A percentile compares a stretch with the other conserved stretches of the same genome.
phyloP scores from a whole-genome alignment of 2,113 vertebrate species.

The Centropus bengalensis region DNA sequence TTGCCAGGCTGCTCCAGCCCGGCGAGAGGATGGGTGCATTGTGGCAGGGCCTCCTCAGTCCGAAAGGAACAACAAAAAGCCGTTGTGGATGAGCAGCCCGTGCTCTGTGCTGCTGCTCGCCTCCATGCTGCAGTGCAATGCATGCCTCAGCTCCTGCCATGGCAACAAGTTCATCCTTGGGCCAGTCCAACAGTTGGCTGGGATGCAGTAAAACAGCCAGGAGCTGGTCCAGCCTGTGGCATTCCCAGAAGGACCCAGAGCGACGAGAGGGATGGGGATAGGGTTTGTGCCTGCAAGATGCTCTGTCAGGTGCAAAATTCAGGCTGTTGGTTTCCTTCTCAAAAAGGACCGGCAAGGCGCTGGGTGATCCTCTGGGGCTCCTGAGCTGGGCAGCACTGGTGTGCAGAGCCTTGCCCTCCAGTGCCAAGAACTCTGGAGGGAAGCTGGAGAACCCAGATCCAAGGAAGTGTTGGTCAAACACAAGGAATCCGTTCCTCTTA shows the following conservation, averaged over 20 bases:
- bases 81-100: not conserved
- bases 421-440: not conserved
- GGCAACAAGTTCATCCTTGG: conserved; percentile 67
- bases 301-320: not conserved
- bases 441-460: not conserved
- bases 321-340: not conserved
- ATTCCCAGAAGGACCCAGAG: not conserved
- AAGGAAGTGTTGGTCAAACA: not conserved
- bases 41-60: not conserved
- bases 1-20: not conserved
- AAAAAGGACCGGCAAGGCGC: not conserved
- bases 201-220: not conserved
- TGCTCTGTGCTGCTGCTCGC: not conserved
- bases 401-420: not conserved
- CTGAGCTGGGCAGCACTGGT: fast-evolving
- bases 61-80: conserved; percentile 17
- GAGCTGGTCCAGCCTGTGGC: fast-evolving
- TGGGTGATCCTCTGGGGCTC: not conserved
- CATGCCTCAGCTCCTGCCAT: conserved; percentile 46
- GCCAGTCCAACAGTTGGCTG: not conserved
- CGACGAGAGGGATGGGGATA: not conserved
- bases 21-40: not conserved
- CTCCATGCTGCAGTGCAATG: fast-evolving
- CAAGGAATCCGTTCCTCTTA: not conserved
- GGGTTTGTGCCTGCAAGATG: not conserved